phyloP scores from a whole-genome alignment of 2,888 invertebrate species.

The Deladenus siricidicola region DNA sequence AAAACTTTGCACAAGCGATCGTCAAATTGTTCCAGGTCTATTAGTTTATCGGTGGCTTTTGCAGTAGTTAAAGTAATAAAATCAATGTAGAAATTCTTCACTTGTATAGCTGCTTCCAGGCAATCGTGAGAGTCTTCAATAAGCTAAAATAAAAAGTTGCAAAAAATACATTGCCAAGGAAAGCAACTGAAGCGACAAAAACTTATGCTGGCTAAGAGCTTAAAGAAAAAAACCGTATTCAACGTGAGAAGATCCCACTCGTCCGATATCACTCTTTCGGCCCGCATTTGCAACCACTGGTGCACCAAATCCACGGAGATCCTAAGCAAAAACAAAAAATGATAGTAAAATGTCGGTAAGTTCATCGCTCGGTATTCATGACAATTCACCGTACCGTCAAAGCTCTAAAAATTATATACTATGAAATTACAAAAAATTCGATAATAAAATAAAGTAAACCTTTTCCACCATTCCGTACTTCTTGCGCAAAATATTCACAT shows the following conservation, averaged over 20 bases:
- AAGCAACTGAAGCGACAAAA: neutral
- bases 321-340: slow-evolving; percentile 75
- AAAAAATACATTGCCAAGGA: too few relatives aligned
- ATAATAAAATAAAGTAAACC: neutral
- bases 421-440: neutral
- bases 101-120: slow-evolving; percentile 71
- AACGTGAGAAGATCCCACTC: slow-evolving; percentile 40
- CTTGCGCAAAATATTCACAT: neutral
- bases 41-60: slow-evolving; percentile 10
- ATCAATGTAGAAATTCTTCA: slow-evolving; percentile 66
- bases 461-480: neutral
- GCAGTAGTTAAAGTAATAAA: slow-evolving; percentile 54
- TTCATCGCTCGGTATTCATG: slow-evolving; percentile 68
- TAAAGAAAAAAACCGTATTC: slow-evolving; percentile 27
- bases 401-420: neutral
- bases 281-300: slow-evolving; percentile 71
- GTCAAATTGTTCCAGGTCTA: slow-evolving; percentile 31
- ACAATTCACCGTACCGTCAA: slow-evolving; percentile 61
- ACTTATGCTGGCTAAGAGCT: neutral
- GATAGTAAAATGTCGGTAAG: slow-evolving; percentile 73
- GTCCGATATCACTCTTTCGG: slow-evolving; percentile 69
- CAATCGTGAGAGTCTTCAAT: slow-evolving; percentile 85
- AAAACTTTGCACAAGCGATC: slow-evolving; percentile 23
- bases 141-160: slow-evolving; percentile 55
- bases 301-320: slow-evolving; percentile 83